Base-by-base conservation (phyloP, 2,888 invertebrate genomes). In the Drosophila pseudotalamancana region DNA sequence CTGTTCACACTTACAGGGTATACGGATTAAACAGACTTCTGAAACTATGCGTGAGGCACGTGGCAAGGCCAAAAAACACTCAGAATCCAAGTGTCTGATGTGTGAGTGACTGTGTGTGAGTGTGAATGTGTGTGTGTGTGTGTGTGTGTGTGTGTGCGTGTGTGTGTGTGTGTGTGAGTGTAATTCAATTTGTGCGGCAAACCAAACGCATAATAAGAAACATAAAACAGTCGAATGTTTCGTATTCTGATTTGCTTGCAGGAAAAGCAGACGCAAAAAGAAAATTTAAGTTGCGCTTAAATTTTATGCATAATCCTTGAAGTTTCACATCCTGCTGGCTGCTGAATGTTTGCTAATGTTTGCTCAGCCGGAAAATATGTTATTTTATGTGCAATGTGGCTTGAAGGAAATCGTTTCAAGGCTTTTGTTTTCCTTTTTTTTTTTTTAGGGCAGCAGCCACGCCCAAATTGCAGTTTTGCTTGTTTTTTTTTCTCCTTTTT, bases 171-270 rank as follows among this genome's bases (percentile, higher is more conserved):
- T 55, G 62, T 46, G 56, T 57, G 60, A 43, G 42, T 46, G 77
- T 83, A 87, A 81, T 87, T 81, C 77, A 81, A 81, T 83, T 81
- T 87, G 77, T 68, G 59, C 57, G 57, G 54, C 67, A 82, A 68
- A 61, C 61, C 78, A 66, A 78, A 74, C 75, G 67, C 60, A 72
- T 66, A 74, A 74, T 64, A 49, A 51, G 54, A 65, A 57, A 61
- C 60, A 71, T 64, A 81, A 68, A 68, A 63, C 56, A 62, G 62
- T 60, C 45, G 40, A 55, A 45, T 56, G 56, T 70, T 59, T 74
- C 55, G 60, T 57, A 37, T 40, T 45, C 64, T 16, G 65, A 53
- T 64, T 64, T 31, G 19, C 54, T n/a, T 39, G 40, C 37, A 27
- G 8, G 55, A 32, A 55, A 46, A 37, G 27, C 50, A 25, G 32